phyloP scores from a whole-genome alignment of 2,888 invertebrate genomes.

The Epinotia bilunana region DNA sequence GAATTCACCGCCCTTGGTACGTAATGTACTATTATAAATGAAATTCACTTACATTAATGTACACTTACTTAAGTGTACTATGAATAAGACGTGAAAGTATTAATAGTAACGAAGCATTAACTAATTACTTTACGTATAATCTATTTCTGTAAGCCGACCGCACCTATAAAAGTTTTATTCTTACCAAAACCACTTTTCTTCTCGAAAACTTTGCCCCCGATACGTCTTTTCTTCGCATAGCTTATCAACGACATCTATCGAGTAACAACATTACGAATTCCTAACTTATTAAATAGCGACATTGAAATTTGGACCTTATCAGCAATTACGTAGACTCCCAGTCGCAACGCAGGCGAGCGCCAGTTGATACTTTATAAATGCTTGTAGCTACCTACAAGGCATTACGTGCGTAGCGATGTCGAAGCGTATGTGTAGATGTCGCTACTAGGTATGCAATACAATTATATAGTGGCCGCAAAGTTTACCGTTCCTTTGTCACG shows the following conservation, averaged over 20 bases:
- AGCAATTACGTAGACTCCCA: background rate
- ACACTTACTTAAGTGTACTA: too few species aligned
- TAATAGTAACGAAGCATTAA: background rate
- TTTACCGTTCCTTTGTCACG: background rate
- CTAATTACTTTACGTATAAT: background rate
- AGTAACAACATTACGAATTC: conserved; percentile 9
- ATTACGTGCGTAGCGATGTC: conserved; percentile 24
- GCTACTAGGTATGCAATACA: conserved; percentile 39
- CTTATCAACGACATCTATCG: conserved; percentile 45
- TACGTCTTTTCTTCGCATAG: conserved; percentile 14
- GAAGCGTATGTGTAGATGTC: conserved; percentile 46
- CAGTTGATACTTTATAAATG: conserved; percentile 5
- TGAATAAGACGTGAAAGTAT: background rate
- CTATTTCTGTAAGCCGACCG: background rate
- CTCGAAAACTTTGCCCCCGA: background rate
- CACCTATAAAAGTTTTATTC: background rate
- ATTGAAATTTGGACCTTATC: background rate
- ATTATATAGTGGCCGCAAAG: conserved; percentile 1
- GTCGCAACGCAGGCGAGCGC: background rate
- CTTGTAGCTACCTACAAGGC: conserved; percentile 4
- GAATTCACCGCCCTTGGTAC: too few species aligned
- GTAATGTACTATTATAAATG: too few species aligned
- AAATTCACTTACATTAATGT: background rate
- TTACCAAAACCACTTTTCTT: conserved; percentile 5
- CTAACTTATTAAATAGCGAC: conserved; percentile 5